Percentiles rank a stretch among this genome's conserved stretches.
These are phyloP conservation scores for Fundulus diaphanus DNA, from an alignment of 2,797 vertebrate species.

Conservation along the genomic window DNA sequence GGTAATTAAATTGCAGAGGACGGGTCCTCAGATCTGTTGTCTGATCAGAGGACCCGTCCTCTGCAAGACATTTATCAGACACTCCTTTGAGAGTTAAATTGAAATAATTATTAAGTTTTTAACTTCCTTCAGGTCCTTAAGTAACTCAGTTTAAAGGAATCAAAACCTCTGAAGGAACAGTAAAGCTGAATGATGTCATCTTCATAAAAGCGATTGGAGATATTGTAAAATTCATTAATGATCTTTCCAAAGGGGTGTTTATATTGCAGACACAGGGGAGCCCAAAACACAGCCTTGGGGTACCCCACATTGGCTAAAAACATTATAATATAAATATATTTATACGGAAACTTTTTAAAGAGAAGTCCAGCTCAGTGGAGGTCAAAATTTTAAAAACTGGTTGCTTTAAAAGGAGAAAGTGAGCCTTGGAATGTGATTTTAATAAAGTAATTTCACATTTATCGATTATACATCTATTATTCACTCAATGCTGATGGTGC, in stretches of 20 bases:
- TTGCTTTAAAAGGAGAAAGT: neutral
- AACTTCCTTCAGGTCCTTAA: too few relatives aligned
- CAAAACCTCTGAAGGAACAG: too few relatives aligned
- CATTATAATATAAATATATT: neutral
- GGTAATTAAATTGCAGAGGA: too few relatives aligned
- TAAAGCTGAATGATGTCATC: neutral
- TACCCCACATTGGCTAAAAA: neutral
- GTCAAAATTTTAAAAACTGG: neutral
- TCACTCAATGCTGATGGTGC: neutral
- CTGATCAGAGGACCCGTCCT: too few relatives aligned
- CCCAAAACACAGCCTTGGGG: neutral
- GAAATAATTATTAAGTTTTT: too few relatives aligned
- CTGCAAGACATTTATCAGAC: too few relatives aligned
- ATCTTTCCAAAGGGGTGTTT: neutral
- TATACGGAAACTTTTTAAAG: neutral
- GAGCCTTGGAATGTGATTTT: neutral
- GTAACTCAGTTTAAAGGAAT: too few relatives aligned
- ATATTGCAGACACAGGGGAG: neutral
- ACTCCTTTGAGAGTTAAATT: too few relatives aligned
- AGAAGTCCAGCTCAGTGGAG: neutral
- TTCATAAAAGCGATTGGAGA: neutral
- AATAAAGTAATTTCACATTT: neutral
- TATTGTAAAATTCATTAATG: neutral
- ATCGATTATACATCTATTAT: neutral
- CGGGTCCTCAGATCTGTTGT: too few relatives aligned